Conservation (phyloP, 2,797 vertebrate genomes). For the Sebastes taczanowskii region DNA sequence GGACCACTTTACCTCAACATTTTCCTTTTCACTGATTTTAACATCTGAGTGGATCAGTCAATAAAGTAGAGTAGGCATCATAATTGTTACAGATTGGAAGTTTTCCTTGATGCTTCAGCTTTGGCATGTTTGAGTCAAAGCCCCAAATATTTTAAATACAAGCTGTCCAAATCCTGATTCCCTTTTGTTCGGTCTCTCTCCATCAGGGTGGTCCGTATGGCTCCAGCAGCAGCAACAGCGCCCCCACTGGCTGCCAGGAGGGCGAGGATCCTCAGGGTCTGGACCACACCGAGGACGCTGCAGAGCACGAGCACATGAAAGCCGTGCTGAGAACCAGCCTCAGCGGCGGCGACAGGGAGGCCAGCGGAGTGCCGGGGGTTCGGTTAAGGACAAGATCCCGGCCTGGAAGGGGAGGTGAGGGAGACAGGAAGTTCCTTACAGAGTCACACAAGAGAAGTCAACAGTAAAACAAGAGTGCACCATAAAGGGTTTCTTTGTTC, state of each 20-base stretch:
- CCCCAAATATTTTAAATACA: background rate
- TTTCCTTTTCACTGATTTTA: constrained; percentile 11
- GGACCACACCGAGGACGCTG: constrained; percentile 86
- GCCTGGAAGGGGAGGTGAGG: constrained; percentile 85
- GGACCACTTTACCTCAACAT: background rate
- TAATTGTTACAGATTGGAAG: background rate
- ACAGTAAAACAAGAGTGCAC: background rate
- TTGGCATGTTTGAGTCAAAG: background rate
- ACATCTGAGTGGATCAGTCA: background rate
- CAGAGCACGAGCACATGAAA: constrained; percentile 95
- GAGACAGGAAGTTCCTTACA: background rate
- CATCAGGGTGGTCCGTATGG: constrained; percentile 47
- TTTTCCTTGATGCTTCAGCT: background rate
- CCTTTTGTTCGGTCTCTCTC: background rate
- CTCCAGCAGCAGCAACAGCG: constrained; percentile 62
- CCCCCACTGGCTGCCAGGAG: constrained; percentile 72
- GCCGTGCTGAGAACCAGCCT: constrained; percentile 89
- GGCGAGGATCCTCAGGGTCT: constrained; percentile 85
- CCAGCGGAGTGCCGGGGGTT: constrained; percentile 73
- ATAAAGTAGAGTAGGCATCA: background rate
- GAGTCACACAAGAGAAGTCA: background rate
- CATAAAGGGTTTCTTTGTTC: background rate
- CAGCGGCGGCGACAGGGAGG: constrained; percentile 67
- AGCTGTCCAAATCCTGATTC: background rate
- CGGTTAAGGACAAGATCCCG: constrained; percentile 87